Evolutionary conservation across 2,888 invertebrate genomes (phyloP).

Genomic region (Trichopoda pennipes): DNA sequence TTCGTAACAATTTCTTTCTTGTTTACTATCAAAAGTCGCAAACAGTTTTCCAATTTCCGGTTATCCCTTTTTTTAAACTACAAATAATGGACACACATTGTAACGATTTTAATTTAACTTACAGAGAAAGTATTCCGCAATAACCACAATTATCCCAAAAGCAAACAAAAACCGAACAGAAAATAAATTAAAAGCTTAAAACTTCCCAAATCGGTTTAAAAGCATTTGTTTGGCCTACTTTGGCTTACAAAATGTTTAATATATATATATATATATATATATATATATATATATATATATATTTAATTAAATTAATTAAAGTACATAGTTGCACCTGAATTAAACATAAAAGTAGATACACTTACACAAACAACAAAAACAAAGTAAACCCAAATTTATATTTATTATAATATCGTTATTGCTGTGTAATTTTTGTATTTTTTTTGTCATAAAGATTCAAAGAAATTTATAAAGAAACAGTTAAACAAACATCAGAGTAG

Average conservation of each 20-base stretch:
- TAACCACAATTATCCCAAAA: slow-evolving; percentile 47
- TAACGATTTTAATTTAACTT: slow-evolving; percentile 49
- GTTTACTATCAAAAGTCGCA: background rate
- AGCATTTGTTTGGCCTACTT: background rate
- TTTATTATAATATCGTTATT: too few relatives aligned
- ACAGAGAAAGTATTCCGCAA: slow-evolving; percentile 59
- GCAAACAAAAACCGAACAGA: slow-evolving; percentile 45
- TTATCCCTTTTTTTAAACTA: slow-evolving; percentile 66
- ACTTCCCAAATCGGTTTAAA: slow-evolving; percentile 1
- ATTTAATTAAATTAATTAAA: slow-evolving; percentile 20
- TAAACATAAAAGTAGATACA: slow-evolving; percentile 59
- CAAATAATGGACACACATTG: slow-evolving; percentile 57
- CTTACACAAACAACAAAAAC: slow-evolving; percentile 53
- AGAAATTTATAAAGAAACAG: too few relatives aligned
- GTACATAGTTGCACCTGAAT: slow-evolving; percentile 47
- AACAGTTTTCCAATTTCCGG: slow-evolving; percentile 47
- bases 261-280: too few relatives aligned
- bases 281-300: too few relatives aligned
- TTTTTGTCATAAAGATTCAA: background rate
- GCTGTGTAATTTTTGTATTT: background rate
- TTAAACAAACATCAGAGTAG: too few relatives aligned
- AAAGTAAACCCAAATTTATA: background rate
- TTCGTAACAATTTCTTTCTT: slow-evolving; percentile 12
- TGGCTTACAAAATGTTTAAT: background rate
- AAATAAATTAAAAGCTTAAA: slow-evolving; percentile 26